Evolutionary conservation across 2,797 vertebrate species (phyloP).

Genomic region (Echeneis naucrates): DNA sequence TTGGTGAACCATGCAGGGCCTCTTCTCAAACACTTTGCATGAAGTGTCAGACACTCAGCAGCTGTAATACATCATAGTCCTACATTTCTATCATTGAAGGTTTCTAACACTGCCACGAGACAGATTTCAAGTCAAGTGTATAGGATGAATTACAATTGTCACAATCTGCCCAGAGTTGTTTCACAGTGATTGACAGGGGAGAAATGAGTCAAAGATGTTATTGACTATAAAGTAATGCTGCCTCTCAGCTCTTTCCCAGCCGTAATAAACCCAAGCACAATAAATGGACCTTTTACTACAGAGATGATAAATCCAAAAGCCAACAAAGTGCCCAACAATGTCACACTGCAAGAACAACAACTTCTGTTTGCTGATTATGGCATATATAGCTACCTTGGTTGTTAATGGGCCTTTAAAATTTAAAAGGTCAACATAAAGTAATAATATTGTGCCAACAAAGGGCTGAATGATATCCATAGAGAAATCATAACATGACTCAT

Average conservation of each 20-base stretch:
- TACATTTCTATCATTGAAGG: not conserved
- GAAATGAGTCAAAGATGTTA: conserved; percentile 27
- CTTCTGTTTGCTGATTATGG: not conserved
- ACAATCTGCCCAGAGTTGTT: conserved; percentile 8
- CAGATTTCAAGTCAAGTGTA: conserved; percentile 11
- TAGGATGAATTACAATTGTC: conserved; percentile 1
- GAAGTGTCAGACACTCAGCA: conserved; percentile 15
- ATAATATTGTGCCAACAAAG: too few relatives aligned
- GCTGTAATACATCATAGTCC: conserved; percentile 30
- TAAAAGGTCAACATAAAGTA: too few relatives aligned
- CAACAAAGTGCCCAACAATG: conserved; percentile 6
- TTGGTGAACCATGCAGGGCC: not conserved
- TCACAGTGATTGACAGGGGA: conserved; percentile 39
- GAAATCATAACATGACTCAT: too few relatives aligned
- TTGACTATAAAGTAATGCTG: conserved; percentile 26
- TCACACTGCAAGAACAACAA: not conserved
- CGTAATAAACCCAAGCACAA: conserved; percentile 2
- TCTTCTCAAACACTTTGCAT: not conserved
- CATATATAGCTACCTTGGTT: not conserved
- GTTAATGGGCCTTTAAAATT: too few relatives aligned
- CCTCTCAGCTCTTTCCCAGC: conserved; percentile 25
- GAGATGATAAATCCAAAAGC: conserved; percentile 26
- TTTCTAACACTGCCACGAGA: conserved; percentile 10
- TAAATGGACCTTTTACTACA: conserved; percentile 25
- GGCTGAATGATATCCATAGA: too few relatives aligned